A percentile compares a stretch with the other conserved stretches of the same genome.
Conservation (phyloP, 2,113 vertebrate genomes). For the Paraplagusia blochii region DNA sequence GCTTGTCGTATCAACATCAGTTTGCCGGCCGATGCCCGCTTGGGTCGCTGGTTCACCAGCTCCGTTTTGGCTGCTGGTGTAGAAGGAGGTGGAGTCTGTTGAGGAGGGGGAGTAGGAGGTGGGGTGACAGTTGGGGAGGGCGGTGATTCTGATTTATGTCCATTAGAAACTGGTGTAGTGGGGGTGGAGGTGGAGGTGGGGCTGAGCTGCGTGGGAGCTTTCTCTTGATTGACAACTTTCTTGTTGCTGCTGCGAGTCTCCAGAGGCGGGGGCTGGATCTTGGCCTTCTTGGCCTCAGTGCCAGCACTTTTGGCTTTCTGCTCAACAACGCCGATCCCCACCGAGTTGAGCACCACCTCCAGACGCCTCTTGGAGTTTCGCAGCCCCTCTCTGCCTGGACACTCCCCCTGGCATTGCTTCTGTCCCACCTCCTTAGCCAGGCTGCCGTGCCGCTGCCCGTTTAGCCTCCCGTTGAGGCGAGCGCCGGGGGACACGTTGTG, state of each 20-base stretch:
- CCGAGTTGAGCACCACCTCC: constrained; percentile 79
- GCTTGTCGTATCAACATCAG: constrained; percentile 88
- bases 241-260: constrained; percentile 86
- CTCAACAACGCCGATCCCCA: constrained; percentile 36
- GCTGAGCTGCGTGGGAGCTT: constrained; percentile 58
- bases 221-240: constrained; percentile 73
- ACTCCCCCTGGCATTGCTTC: constrained; percentile 79
- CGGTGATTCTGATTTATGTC: constrained; percentile 78
- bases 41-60: constrained; percentile 81
- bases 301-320: constrained; percentile 52
- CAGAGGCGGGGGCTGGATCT: constrained; percentile 64
- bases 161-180: constrained; percentile 79
- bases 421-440: constrained; percentile 82
- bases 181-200: constrained; percentile 70
- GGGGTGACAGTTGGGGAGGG: constrained; percentile 45
- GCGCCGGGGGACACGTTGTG: constrained; percentile 55
- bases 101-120: constrained; percentile 31
- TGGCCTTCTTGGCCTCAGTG: constrained; percentile 71
- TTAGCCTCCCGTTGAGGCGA: constrained; percentile 90
- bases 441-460: constrained; percentile 88
- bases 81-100: constrained; percentile 56
- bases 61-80: constrained; percentile 80
- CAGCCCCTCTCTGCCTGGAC: constrained; percentile 89
- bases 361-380: constrained; percentile 94
- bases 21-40: constrained; percentile 86